Evolutionary conservation across 2,113 vertebrate genomes (phyloP), one percentile per base, ranked within the genome.

Genomic region (Phoenicopterus ruber): DNA sequence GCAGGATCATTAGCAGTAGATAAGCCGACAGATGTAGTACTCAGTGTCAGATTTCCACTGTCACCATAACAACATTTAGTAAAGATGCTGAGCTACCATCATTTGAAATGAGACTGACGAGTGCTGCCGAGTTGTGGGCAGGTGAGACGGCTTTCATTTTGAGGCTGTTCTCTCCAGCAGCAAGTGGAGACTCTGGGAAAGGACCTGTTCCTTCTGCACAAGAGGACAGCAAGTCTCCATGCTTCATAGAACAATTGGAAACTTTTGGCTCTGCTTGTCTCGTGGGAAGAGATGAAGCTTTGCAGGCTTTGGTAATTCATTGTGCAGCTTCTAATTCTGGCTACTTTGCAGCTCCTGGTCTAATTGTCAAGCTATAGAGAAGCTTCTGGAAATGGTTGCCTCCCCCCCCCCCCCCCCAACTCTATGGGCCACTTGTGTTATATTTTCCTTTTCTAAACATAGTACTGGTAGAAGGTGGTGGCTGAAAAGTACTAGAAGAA

Each of bases 31-130:
- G 79, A 92, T 94, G 73, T 73, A 91, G 57, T 21, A 46, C 54
- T 92, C 58, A 25, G 38, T 18, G 1, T 89, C 47, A 88, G 54
- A 78, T 46, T 82, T 84, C 59, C 46, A 21, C 7, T 7, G 92
- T 97, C 93, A 69, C 93, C 95, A 96, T 96, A 95, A 92, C 92
- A 93, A 96, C 93, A 73, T 92, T 93, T 77, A 76, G 42, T 42
- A 71, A 47, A 44, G 57, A 82, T 87, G 61, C 54, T 74, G 71
- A 93, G 66, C 69, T 83, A n/a, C 49, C 32, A 55, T 71, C 38
- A 59, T 36, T 66, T 95, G 79, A 95, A 93, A 63, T 2, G 5
- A 91, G 73, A 77, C 63, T 25, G 15, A 83, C 52, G 82, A 63
- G 63, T 38, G 36, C 90, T 92, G 78, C 72, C 69, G 84, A 79